Conservation (phyloP, 2,113 vertebrate genomes). For the Python bivittatus region DNA sequence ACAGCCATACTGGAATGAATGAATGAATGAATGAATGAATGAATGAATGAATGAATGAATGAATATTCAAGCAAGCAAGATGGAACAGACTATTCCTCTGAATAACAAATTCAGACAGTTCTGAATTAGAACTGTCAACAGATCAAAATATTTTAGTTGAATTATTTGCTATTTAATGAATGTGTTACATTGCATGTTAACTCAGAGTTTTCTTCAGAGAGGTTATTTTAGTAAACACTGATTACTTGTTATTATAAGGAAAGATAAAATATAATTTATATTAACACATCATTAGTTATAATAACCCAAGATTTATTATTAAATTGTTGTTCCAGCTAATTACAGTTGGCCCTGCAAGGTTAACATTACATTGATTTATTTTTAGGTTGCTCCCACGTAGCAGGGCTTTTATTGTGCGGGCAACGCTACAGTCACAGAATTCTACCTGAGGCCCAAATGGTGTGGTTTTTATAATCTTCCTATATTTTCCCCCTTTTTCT, state of each 20-base stretch:
- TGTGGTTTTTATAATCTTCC: neutral
- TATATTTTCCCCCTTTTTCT: neutral
- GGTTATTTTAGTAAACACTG: neutral
- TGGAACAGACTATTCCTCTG: neutral
- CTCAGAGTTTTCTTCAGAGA: neutral
- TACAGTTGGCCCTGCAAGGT: neutral
- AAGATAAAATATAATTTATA: neutral
- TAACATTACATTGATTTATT: neutral
- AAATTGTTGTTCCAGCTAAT: neutral
- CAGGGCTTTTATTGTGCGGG: neutral
- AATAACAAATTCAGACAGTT: neutral
- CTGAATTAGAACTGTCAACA: neutral
- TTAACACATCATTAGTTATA: neutral
- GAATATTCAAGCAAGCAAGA: neutral
- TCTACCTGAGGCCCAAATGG: neutral
- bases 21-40: neutral
- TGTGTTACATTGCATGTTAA: neutral
- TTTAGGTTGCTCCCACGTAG: neutral
- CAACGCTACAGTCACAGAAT: neutral
- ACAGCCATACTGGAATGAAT: neutral
- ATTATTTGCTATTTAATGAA: neutral
- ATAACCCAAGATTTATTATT: neutral
- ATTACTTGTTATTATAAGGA: neutral
- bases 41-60: too few species aligned
- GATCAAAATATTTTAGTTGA: neutral